A percentile compares a stretch with the other conserved stretches of the same genome.
Conservation (phyloP, 2,888 invertebrate genomes). For the Xestia sexstrigata region DNA sequence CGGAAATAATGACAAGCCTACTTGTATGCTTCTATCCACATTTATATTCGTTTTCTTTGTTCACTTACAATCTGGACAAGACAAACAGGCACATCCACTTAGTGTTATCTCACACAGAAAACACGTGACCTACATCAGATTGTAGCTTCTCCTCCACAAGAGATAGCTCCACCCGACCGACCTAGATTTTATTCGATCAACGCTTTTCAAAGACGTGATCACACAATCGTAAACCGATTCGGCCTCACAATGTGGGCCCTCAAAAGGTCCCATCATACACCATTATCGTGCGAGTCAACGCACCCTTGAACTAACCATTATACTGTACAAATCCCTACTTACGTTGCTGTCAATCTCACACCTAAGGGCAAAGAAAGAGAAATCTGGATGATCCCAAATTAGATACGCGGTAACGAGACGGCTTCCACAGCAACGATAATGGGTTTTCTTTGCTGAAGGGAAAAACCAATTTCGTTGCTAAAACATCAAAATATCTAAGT, state of each 20-base stretch:
- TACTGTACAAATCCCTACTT: conserved; percentile 77
- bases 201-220: conserved; percentile 44
- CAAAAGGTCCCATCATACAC: conserved; percentile 64
- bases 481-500: conserved; percentile 86
- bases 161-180: conserved; percentile 47
- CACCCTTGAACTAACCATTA: conserved; percentile 73
- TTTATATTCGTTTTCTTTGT: conserved; percentile 48
- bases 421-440: conserved; percentile 79
- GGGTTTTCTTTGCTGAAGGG: conserved; percentile 82
- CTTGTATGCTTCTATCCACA: conserved; percentile 21
- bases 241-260: conserved; percentile 63
- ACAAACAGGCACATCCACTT: conserved; percentile 52
- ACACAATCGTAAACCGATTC: conserved; percentile 63
- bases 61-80: conserved; percentile 52
- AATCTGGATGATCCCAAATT: conserved; percentile 86
- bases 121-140: conserved; percentile 57
- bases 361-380: conserved; percentile 76
- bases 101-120: conserved; percentile 50
- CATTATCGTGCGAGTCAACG: conserved; percentile 68
- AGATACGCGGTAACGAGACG: conserved; percentile 82
- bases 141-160: conserved; percentile 43
- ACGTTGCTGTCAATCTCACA: conserved; percentile 80
- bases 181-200: conserved; percentile 62
- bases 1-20: conserved; percentile 3
- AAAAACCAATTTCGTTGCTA: conserved; percentile 85